Evolutionary conservation across 2,888 invertebrate species (phyloP), one percentile per base, ranked within the genome.

Genomic region (Microplitis deprimator): DNA sequence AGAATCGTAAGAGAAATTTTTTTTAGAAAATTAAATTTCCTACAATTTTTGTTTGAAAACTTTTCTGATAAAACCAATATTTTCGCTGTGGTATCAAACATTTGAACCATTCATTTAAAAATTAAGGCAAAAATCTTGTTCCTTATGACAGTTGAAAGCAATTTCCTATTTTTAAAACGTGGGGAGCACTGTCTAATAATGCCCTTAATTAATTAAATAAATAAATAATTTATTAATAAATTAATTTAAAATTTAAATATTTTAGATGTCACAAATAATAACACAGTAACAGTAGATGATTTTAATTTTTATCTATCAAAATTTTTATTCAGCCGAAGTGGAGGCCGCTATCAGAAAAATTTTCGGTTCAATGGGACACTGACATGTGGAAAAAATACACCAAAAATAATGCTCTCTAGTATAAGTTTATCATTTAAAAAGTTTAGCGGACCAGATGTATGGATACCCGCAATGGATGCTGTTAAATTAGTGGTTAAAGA

Each of bases 401-500:
- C 93, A 1, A 89, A 91, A 73, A 92, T 95, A 79, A 89, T 90
- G 67, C 93, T 92, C 85, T 81, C 94, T 0, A 92, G 92, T 17
- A 91, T 95, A 82, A 90, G 93, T 78, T 95, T 95, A 85, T 91
- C 90, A 74, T 94, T 94, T 83, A 90, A 89, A 40, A 91, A 89
- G 81, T 94, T 94, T 82, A 79, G 86, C 8, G 92, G 93, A 1
- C 94, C 95, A 0, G 91, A 92, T 59, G 91, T 94, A 82, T 94
- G 95, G 89, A 91, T 95, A 75, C 94, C 94, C 1, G 95, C 94
- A 0, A 95, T 95, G 95, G 93, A 94, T 84, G 86, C 90, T 77
- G 91, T 93, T 0, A 93, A 93, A 86, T 80, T 90, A 73, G 86
- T 94, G 17, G 92, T 93, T 0, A 91, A 91, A 78, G 88, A 91